Base-by-base conservation (phyloP, 1,140 invertebrate genomes). In the Achroia grisella region DNA sequence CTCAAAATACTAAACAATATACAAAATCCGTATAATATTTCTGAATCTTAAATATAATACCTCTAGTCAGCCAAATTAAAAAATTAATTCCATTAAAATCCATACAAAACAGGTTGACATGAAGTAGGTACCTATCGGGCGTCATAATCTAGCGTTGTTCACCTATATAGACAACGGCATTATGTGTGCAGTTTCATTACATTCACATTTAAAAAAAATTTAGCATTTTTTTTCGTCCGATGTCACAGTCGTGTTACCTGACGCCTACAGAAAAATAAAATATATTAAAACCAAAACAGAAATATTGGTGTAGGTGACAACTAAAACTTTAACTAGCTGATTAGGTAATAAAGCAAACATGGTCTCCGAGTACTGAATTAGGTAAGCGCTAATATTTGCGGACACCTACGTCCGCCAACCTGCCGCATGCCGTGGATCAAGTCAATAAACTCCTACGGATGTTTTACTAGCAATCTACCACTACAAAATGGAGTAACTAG, bases 381-480 rank as follows among this genome's bases (percentile, higher is more conserved):
- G 63, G 76, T 63, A 71, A 81, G 70, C 65, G 60, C 67, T 65
- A 80, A 83, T 83, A 81, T 83, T 81, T 83, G 79, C 73, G 60
- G 54, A 80, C 76, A 71, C 76, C 76, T 72, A 81, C 79, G 69
- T 73, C 65, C 67, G 67, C 65, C 66, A 71, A 71, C 68, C 65
- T 69, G 69, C 64, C 58, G 62, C 65, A 63, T 60, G 55, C 58
- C 64, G 42, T 58, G 46, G 47, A 42, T 35, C 30, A 45, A 66
- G 68, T 71, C 62, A 71, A 71, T 75, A 74, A 60, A 71, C 69
- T 66, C 71, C 68, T 60, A 72, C 68, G 32, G 10, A 8, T 51
- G 39, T 44, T 48, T 54, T 45, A 48, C 40, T 52, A 23, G 17
- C 35, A 15, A 48, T 35, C 42, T 32, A 46, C 48, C 45, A 47